A percentile compares a stretch with the other conserved stretches of the same genome.
phyloP scores from a whole-genome alignment of 2,797 vertebrate genomes.

The Hipposideros larvatus region DNA sequence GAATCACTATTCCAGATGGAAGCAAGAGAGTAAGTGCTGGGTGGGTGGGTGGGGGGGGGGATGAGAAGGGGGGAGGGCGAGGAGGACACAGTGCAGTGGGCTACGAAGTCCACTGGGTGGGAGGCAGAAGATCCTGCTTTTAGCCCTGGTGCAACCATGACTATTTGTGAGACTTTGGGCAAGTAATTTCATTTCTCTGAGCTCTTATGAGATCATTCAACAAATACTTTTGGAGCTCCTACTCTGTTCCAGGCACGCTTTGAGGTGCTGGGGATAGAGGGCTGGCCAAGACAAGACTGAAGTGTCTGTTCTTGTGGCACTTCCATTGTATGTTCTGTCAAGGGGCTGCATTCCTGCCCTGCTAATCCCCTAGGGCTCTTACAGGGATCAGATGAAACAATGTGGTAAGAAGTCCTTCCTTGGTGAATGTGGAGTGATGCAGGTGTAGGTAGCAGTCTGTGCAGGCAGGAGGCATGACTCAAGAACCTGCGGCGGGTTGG shows the following conservation, averaged over 20 bases:
- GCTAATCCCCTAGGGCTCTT: background rate
- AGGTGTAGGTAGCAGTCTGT: background rate
- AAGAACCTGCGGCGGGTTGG: background rate
- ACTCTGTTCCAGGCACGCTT: background rate
- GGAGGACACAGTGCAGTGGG: background rate
- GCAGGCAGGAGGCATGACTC: conserved; percentile 53
- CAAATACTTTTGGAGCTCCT: background rate
- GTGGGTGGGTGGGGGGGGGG: too few species aligned
- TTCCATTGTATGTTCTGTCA: background rate
- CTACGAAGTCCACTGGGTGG: background rate
- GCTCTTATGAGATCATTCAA: background rate
- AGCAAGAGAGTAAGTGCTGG: background rate
- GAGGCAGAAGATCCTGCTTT: background rate
- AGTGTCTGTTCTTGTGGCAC: background rate
- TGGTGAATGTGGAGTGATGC: background rate
- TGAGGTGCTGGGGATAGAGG: background rate
- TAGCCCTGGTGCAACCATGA: background rate
- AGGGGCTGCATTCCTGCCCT: background rate
- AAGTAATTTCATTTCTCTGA: background rate
- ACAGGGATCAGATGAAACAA: background rate
- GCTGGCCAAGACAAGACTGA: background rate
- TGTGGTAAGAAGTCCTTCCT: conserved; percentile 4
- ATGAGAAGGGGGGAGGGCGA: too few species aligned
- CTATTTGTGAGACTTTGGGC: background rate
- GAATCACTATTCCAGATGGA: background rate